Conservation (phyloP, 2,113 vertebrate species). For the Ciconia stormi region DNA sequence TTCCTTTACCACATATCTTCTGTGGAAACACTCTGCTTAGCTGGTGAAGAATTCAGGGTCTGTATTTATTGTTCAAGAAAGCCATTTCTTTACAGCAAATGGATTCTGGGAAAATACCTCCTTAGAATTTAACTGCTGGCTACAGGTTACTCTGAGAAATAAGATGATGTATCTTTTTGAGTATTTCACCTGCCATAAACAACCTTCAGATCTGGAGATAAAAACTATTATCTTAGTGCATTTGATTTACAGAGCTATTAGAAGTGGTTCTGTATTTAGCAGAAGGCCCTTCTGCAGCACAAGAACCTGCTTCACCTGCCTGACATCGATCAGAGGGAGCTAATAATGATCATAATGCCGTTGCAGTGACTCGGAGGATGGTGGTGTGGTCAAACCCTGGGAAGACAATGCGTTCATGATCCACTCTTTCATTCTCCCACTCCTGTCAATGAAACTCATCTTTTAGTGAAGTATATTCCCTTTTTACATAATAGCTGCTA, state of each 20-base stretch:
- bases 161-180: not conserved
- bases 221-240: conserved; percentile 23
- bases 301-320: not conserved
- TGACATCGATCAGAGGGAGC: not conserved
- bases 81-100: conserved; percentile 31
- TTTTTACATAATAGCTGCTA: not conserved
- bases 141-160: conserved; percentile 5
- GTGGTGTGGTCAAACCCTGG: not conserved
- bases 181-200: conserved; percentile 13
- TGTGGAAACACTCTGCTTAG: not conserved
- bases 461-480: not conserved
- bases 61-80: not conserved
- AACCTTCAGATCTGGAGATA: conserved; percentile 13
- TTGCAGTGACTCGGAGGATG: rapidly evolving
- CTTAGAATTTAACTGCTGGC: conserved; percentile 8
- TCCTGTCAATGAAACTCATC: not conserved
- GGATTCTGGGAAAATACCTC: conserved; percentile 30
- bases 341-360: not conserved
- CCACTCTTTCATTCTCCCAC: not conserved
- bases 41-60: not conserved
- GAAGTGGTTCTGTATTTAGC: not conserved
- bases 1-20: not conserved
- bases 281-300: not conserved
- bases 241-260: conserved; percentile 51
- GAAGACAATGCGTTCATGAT: not conserved